Conservation (phyloP, 2,113 vertebrate species). For the Rostratula benghalensis region DNA sequence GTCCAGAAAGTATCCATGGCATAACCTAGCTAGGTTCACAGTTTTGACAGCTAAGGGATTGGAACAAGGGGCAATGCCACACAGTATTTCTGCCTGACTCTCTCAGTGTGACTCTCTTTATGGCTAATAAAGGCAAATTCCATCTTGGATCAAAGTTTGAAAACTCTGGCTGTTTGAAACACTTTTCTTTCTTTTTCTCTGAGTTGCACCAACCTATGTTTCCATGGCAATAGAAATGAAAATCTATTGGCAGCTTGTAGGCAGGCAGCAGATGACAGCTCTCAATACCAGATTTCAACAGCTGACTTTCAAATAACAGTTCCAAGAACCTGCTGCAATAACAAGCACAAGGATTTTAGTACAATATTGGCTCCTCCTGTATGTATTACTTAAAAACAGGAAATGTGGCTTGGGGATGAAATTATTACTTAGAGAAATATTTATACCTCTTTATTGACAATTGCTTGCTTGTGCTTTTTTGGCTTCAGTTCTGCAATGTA, state of each 20-base stretch:
- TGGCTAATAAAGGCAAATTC: neutral
- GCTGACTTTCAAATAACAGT: constrained; percentile 30
- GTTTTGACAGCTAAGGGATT: neutral
- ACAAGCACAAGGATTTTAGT: neutral
- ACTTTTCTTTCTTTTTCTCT: neutral
- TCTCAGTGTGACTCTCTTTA: neutral
- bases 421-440: neutral
- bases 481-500: neutral
- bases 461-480: neutral
- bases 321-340: neutral
- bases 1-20: neutral
- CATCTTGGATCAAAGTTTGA: neutral
- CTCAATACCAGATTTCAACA: constrained; percentile 44
- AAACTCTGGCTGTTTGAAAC: neutral
- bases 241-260: constrained; percentile 22
- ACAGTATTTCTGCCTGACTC: neutral
- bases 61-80: neutral
- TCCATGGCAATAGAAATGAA: constrained; percentile 33
- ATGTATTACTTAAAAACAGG: neutral
- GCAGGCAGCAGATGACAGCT: constrained; percentile 61
- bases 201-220: neutral
- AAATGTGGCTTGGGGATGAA: neutral
- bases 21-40: neutral
- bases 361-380: neutral
- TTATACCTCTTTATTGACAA: neutral